Evolutionary conservation across 2,113 vertebrate genomes (phyloP).

Genomic region (Sinocyclocheilus anophthalmus): DNA sequence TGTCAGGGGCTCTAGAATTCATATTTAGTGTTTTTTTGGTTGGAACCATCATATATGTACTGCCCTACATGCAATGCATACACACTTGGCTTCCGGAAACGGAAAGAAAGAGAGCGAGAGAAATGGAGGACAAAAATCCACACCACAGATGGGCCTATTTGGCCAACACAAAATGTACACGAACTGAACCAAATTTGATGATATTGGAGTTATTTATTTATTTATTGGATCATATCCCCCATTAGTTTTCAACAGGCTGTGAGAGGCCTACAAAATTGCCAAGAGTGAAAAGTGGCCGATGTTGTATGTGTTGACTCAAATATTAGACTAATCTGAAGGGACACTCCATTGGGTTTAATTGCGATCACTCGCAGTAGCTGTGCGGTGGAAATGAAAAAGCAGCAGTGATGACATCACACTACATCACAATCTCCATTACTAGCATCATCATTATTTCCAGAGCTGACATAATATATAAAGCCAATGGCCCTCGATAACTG

Average conservation of each 20-base stretch:
- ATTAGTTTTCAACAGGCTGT: conserved; percentile 27
- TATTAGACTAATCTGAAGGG: conserved; percentile 44
- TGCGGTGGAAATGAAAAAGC: background rate
- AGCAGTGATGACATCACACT: conserved; percentile 4
- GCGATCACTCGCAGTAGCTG: background rate
- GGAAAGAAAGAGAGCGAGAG: background rate
- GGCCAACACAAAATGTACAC: conserved; percentile 18
- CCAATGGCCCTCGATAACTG: background rate
- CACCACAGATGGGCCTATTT: conserved; percentile 37
- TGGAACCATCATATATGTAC: conserved; percentile 64
- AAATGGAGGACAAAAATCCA: conserved; percentile 17
- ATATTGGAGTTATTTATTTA: conserved; percentile 23
- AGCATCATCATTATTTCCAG: conserved; percentile 15
- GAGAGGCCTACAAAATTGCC: conserved; percentile 15
- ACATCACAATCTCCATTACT: conserved; percentile 8
- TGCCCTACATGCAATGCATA: conserved; percentile 54
- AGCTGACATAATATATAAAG: background rate
- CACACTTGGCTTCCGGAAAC: background rate
- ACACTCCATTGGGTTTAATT: conserved; percentile 6
- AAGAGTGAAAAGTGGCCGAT: conserved; percentile 22
- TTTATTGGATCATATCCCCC: conserved; percentile 18
- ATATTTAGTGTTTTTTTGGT: conserved; percentile 56
- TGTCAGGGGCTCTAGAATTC: conserved; percentile 69
- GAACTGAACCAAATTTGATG: conserved; percentile 12
- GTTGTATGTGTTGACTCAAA: conserved; percentile 22